A percentile compares a stretch with the other conserved stretches of the same genome.
These are phyloP conservation scores for Scortum barcoo DNA, from an alignment of 2,113 vertebrate genomes.

Conservation along the genomic window DNA sequence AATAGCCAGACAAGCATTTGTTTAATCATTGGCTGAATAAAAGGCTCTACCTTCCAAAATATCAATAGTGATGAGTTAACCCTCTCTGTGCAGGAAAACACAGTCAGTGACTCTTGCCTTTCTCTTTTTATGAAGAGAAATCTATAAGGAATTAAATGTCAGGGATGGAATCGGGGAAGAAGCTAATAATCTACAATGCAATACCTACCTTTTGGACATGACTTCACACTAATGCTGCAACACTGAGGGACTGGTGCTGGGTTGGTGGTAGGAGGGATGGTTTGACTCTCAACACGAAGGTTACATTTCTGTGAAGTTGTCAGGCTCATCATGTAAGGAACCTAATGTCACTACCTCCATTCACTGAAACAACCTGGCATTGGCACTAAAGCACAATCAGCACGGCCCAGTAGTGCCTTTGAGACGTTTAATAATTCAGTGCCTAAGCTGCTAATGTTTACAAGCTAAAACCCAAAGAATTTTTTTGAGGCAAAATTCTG, in stretches of 20 bases:
- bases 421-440: conserved; percentile 26
- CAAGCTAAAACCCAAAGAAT: conserved; percentile 57
- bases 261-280: conserved; percentile 4
- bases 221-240: conserved; percentile 37
- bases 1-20: background rate
- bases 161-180: background rate
- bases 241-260: conserved; percentile 10
- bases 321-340: background rate
- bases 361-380: background rate
- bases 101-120: conserved; percentile 17
- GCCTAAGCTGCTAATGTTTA: conserved; percentile 67
- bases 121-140: conserved; percentile 14
- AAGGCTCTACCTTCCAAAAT: background rate
- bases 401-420: conserved; percentile 24
- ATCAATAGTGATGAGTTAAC: background rate
- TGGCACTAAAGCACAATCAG: conserved; percentile 12
- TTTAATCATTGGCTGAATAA: background rate
- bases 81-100: conserved; percentile 32
- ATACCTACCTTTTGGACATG: conserved; percentile 20
- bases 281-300: conserved; percentile 17
- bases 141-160: conserved; percentile 3
- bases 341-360: conserved; percentile 16
- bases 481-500: background rate
- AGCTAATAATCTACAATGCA: conserved; percentile 35
- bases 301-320: conserved; percentile 25